Evolutionary conservation across 1,140 invertebrate genomes (phyloP).

Genomic region (Cyrtorhinus lividipennis): DNA sequence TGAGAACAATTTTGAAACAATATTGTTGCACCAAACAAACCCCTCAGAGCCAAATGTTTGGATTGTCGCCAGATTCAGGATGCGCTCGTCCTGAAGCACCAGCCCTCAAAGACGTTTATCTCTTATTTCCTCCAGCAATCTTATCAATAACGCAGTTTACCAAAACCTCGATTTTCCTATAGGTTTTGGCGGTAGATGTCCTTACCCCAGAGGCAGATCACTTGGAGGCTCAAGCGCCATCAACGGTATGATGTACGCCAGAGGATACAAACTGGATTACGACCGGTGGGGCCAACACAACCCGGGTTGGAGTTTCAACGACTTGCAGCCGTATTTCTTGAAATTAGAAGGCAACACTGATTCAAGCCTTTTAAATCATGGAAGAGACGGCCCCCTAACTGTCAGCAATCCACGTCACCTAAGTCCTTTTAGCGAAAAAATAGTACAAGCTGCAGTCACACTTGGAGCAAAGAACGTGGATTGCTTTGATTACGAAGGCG

Average conservation of each 20-base stretch:
- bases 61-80: conserved; percentile 32
- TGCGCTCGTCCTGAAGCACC: neutral
- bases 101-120: neutral
- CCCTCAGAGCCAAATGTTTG: too few species aligned
- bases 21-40: too few species aligned
- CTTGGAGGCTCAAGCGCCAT: conserved; percentile 47
- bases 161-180: conserved; percentile 4
- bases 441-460: neutral
- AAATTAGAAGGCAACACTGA: conserved; percentile 43
- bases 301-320: conserved; percentile 38
- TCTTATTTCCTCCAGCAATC: neutral
- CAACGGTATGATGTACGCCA: conserved; percentile 46
- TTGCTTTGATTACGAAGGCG: neutral
- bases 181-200: conserved; percentile 23
- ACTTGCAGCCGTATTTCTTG: conserved; percentile 33
- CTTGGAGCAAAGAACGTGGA: neutral
- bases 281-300: conserved; percentile 36
- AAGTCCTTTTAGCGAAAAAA: neutral
- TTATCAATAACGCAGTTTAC: neutral
- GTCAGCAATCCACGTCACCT: neutral
- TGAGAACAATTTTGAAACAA: too few species aligned
- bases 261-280: conserved; percentile 42
- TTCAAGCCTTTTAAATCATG: conserved; percentile 32
- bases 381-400: neutral
- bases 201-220: conserved; percentile 32